A percentile compares a stretch with the other conserved stretches of the same genome.
Conservation (phyloP, 2,113 vertebrate genomes). For the Aspidoscelis tigris region DNA sequence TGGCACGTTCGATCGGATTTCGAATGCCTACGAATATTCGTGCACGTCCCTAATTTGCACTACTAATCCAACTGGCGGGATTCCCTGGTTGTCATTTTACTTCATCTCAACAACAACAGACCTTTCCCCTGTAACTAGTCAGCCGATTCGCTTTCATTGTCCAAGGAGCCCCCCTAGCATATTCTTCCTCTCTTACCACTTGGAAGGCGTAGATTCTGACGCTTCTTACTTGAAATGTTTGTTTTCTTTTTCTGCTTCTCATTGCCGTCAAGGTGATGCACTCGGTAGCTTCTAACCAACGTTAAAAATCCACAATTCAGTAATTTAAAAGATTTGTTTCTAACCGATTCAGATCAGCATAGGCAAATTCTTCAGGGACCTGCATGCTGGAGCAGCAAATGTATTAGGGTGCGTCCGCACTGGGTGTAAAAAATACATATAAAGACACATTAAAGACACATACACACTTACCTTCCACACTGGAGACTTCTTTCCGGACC, state of each 20-base stretch:
- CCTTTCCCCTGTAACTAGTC: background rate
- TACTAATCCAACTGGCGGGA: too few relatives aligned
- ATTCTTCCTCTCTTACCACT: background rate
- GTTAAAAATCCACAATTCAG: background rate
- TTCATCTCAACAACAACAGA: background rate
- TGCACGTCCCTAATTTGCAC: too few relatives aligned
- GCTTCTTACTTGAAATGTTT: background rate
- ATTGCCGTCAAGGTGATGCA: background rate
- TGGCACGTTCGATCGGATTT: too few relatives aligned
- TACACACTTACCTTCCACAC: too few relatives aligned
- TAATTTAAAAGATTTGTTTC: background rate
- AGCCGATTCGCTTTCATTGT: background rate
- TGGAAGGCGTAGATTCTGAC: too few relatives aligned
- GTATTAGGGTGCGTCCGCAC: background rate
- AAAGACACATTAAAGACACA: too few relatives aligned
- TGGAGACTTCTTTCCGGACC: too few relatives aligned
- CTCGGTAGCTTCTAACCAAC: background rate
- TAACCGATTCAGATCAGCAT: background rate
- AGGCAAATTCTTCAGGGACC: background rate
- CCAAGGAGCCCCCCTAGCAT: background rate
- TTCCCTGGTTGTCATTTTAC: background rate
- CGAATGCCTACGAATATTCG: too few relatives aligned
- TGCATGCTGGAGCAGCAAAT: background rate
- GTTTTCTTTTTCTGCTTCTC: background rate
- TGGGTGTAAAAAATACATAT: too few relatives aligned